Evolutionary conservation across 2,888 invertebrate species (phyloP).

Genomic region (Lasioglossum zephyrum): DNA sequence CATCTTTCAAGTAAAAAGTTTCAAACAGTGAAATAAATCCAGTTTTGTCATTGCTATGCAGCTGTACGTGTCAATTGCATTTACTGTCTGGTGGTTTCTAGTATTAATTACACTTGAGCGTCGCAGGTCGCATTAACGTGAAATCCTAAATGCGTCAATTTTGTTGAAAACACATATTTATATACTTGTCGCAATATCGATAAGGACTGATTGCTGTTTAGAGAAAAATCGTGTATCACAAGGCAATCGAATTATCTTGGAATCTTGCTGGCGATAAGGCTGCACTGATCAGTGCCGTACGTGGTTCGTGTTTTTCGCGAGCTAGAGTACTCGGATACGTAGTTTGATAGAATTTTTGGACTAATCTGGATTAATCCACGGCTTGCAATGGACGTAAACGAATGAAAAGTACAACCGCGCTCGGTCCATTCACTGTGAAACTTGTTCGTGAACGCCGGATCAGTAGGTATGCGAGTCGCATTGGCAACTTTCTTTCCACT

Average conservation of each 20-base stretch:
- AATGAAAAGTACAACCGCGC: conserved; percentile 68
- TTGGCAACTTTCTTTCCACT: conserved; percentile 73
- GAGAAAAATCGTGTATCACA: not conserved
- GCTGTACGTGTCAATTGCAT: too few relatives aligned
- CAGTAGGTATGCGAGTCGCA: conserved; percentile 66
- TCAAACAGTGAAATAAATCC: too few relatives aligned
- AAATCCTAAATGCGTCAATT: not conserved
- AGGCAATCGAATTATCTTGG: conserved; percentile 10
- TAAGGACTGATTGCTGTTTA: conserved; percentile 22
- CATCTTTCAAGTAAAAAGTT: too few relatives aligned
- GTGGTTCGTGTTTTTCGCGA: not conserved
- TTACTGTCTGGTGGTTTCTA: not conserved
- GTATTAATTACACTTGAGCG: not conserved
- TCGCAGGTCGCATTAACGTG: not conserved
- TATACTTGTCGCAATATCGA: not conserved
- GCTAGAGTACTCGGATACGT: not conserved
- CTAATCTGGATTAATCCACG: conserved; percentile 49
- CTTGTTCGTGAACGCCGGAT: conserved; percentile 65
- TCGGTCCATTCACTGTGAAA: conserved; percentile 70
- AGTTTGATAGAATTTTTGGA: not conserved
- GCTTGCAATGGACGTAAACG: conserved; percentile 19
- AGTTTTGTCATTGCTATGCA: too few relatives aligned
- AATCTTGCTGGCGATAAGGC: conserved; percentile 17
- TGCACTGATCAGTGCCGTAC: not conserved
- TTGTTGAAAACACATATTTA: not conserved